A percentile compares a stretch with the other conserved stretches of the same genome.
Conservation (phyloP, 2,888 invertebrate species). For the Cephus pulcher region DNA sequence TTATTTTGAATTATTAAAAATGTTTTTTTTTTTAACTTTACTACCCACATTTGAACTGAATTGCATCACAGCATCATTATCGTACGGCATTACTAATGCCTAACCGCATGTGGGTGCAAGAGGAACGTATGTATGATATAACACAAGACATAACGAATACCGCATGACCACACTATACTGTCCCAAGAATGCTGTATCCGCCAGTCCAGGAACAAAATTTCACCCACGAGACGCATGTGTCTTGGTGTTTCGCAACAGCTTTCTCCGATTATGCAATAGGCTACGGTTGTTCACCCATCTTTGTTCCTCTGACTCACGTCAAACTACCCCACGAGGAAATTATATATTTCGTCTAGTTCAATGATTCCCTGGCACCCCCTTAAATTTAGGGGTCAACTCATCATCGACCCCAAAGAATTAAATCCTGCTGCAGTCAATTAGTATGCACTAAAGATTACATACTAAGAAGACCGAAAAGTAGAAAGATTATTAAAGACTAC, state of each 20-base stretch:
- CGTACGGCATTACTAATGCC: background rate
- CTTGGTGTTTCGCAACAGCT: constrained; percentile 51
- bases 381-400: too few species aligned
- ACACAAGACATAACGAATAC: constrained; percentile 39
- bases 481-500: background rate
- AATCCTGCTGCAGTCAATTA: background rate
- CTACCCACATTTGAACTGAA: background rate
- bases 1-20: background rate
- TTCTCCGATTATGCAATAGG: constrained; percentile 53
- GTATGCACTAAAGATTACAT: background rate
- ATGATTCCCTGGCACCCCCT: too few species aligned
- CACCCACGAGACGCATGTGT: constrained; percentile 6
- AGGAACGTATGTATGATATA: background rate
- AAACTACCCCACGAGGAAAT: background rate
- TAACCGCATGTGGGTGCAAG: background rate
- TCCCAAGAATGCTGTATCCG: background rate
- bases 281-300: constrained; percentile 48
- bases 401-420: background rate
- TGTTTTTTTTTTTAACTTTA: background rate
- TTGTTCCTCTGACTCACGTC: constrained; percentile 30
- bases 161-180: constrained; percentile 7
- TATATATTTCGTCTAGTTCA: background rate
- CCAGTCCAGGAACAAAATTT: background rate
- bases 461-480: background rate
- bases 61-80: constrained; percentile 19